Evolutionary conservation across 2,113 vertebrate genomes (phyloP).

Genomic region (Carollia perspicillata): DNA sequence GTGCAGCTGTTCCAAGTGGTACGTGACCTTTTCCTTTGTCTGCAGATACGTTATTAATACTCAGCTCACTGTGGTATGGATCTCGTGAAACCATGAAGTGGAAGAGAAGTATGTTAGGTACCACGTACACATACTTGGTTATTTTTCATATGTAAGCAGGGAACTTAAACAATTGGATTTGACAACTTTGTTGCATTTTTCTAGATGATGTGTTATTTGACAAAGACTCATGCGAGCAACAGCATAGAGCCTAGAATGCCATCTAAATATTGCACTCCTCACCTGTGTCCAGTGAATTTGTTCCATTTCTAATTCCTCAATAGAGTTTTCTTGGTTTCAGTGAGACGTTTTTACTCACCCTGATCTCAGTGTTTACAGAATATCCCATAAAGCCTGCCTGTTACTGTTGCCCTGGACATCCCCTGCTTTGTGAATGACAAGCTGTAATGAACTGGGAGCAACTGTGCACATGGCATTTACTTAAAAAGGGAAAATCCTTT

Average conservation of each 20-base stretch:
- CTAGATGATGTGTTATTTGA: background rate
- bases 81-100: background rate
- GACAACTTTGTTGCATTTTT: background rate
- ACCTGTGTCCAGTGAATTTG: background rate
- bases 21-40: background rate
- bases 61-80: background rate
- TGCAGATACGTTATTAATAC: background rate
- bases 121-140: background rate
- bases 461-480: slow-evolving; percentile 57
- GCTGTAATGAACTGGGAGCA: slow-evolving; percentile 71
- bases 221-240: background rate
- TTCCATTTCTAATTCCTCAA: background rate
- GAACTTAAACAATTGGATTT: background rate
- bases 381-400: slow-evolving; percentile 62
- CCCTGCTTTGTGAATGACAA: slow-evolving; percentile 43
- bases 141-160: background rate
- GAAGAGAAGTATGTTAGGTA: background rate
- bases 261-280: background rate
- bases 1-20: background rate
- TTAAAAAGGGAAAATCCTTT: slow-evolving; percentile 66
- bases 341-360: slow-evolving; percentile 51
- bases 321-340: background rate
- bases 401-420: slow-evolving; percentile 54
- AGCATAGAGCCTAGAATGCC: background rate
- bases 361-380: slow-evolving; percentile 37